These are phyloP conservation scores for Crenichthys baileyi DNA, from an alignment of 2,797 vertebrate species.

Conservation along the genomic window DNA sequence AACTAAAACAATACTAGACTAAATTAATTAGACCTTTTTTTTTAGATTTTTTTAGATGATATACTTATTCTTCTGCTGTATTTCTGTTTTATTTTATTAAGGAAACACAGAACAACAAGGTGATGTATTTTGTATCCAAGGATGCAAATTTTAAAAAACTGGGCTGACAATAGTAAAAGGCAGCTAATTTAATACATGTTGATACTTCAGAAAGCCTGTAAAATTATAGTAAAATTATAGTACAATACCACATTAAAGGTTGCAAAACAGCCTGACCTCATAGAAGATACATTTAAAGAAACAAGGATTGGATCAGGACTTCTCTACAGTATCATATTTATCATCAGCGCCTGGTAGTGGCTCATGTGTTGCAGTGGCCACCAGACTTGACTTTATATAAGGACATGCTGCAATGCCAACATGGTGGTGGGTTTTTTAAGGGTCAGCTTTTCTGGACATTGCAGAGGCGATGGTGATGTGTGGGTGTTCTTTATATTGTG, in stretches of 20 bases:
- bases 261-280: background rate
- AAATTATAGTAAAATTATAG: background rate
- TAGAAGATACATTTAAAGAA: background rate
- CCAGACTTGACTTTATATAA: too few relatives aligned
- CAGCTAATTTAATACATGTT: background rate
- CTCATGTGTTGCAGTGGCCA: too few relatives aligned
- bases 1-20: background rate
- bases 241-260: background rate
- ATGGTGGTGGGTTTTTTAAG: too few relatives aligned
- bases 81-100: background rate
- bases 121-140: background rate
- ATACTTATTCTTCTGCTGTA: background rate
- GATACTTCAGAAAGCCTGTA: background rate
- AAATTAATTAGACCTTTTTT: background rate
- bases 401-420: too few relatives aligned
- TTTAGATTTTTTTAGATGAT: background rate
- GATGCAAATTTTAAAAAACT: background rate
- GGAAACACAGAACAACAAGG: background rate
- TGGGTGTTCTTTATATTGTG: too few relatives aligned
- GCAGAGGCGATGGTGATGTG: too few relatives aligned
- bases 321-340: background rate
- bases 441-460: too few relatives aligned
- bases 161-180: background rate
- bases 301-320: background rate
- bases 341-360: too few relatives aligned